These are phyloP conservation scores for Anseranas semipalmata DNA, from an alignment of 2,113 vertebrate genomes.

Conservation along the genomic window DNA sequence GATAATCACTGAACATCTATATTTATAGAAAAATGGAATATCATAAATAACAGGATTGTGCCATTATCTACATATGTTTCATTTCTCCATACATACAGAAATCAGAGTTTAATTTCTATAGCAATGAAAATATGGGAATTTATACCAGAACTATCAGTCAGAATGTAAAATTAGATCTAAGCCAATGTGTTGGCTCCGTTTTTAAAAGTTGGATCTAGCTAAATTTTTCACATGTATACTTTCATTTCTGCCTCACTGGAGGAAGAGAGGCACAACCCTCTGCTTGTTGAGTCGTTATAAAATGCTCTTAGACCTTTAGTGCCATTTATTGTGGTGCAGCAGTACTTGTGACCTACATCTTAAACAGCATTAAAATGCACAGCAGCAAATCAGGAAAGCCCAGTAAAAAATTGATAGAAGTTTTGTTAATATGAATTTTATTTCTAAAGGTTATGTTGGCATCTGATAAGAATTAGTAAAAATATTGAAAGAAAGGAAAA, in stretches of 20 bases:
- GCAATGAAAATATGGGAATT: constrained; percentile 42
- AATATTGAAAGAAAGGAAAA: not conserved
- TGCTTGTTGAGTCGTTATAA: not conserved
- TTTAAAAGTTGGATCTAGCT: not conserved
- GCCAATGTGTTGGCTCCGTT: not conserved
- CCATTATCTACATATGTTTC: constrained; percentile 51
- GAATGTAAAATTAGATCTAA: constrained; percentile 56
- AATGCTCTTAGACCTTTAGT: not conserved
- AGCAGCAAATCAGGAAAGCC: not conserved
- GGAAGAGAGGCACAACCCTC: not conserved
- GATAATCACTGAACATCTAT: constrained; percentile 64
- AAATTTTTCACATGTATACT: not conserved
- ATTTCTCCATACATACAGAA: constrained; percentile 17
- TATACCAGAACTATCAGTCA: constrained; percentile 55
- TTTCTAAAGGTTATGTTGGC: not conserved
- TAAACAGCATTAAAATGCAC: not conserved
- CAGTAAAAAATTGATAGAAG: not conserved
- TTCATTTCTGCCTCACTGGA: not conserved
- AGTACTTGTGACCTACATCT: not conserved
- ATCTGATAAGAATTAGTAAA: not conserved
- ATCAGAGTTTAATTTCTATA: constrained; percentile 34
- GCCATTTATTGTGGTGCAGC: not conserved
- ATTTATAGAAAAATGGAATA: constrained; percentile 67
- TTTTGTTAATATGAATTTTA: not conserved
- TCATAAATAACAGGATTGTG: constrained; percentile 60